Evolutionary conservation across 1,140 invertebrate genomes (phyloP).

Genomic region (Oedothorax gibbosus): DNA sequence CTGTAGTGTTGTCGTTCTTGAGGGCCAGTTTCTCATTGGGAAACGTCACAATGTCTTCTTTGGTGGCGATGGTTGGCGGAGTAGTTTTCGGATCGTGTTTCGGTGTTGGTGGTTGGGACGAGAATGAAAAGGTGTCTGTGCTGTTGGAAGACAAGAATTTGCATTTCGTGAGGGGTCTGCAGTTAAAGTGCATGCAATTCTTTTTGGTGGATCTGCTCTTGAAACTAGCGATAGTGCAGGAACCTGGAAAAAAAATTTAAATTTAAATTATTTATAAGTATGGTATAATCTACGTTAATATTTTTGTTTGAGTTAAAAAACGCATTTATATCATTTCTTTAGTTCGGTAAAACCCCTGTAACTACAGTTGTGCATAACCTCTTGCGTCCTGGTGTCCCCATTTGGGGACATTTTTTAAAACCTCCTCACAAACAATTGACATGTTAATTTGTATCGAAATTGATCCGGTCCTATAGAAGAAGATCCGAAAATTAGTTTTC

Average conservation of each 20-base stretch:
- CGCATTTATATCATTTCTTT: no score
- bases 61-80: background rate
- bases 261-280: no score
- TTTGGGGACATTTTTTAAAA: no score
- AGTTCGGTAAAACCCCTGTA: no score
- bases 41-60: constrained; percentile 28
- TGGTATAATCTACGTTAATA: no score
- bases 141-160: constrained; percentile 35
- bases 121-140: constrained; percentile 39
- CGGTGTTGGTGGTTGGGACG: background rate
- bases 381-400: no score
- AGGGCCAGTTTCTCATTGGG: constrained; percentile 18
- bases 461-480: no score
- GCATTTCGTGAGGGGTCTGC: constrained; percentile 35
- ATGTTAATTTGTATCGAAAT: no score
- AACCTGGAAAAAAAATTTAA: constrained; percentile 1
- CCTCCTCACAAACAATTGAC: no score
- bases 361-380: no score
- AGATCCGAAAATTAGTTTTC: no score
- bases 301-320: no score
- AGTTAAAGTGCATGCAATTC: constrained; percentile 40
- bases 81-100: constrained; percentile 19
- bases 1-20: constrained; percentile 46
- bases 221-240: constrained; percentile 39
- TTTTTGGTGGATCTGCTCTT: constrained; percentile 36